Conservation (phyloP, 2,797 vertebrate genomes). For the Tapera naevia region DNA sequence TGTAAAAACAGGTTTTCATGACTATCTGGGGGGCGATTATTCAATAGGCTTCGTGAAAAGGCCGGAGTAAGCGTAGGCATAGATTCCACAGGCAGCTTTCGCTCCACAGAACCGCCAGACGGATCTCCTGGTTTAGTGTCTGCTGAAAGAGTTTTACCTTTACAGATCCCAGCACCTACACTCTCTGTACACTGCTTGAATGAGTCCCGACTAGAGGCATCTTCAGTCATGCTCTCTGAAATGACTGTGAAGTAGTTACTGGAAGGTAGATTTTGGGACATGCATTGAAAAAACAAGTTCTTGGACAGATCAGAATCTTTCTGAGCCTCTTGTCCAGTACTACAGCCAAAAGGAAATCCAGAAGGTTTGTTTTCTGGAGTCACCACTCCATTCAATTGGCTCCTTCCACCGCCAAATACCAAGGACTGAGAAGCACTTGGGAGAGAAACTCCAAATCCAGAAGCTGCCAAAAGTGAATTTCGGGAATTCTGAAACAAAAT, state of each 20-base stretch:
- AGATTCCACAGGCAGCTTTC: slow-evolving; percentile 80
- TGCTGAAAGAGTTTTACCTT: slow-evolving; percentile 74
- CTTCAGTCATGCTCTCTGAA: slow-evolving; percentile 89
- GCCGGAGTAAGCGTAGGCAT: slow-evolving; percentile 86
- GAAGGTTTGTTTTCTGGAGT: slow-evolving; percentile 84
- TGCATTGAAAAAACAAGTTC: slow-evolving; percentile 99
- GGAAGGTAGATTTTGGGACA: slow-evolving; percentile 90
- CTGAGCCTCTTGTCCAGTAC: slow-evolving; percentile 78
- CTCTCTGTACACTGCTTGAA: slow-evolving; percentile 86
- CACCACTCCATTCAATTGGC: slow-evolving; percentile 86
- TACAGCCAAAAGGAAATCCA: slow-evolving; percentile 86
- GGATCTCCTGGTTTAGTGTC: slow-evolving; percentile 86
- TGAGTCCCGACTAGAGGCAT: slow-evolving; percentile 83
- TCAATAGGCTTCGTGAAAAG: slow-evolving; percentile 85
- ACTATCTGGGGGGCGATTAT: slow-evolving; percentile 82
- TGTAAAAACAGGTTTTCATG: slow-evolving; percentile 98
- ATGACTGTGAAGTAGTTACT: slow-evolving; percentile 92
- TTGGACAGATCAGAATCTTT: slow-evolving; percentile 86
- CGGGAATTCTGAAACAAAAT: slow-evolving; percentile 83
- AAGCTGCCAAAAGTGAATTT: slow-evolving; percentile 73
- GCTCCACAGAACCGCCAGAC: slow-evolving; percentile 81
- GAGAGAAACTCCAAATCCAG: slow-evolving; percentile 86
- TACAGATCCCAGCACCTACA: slow-evolving; percentile 73
- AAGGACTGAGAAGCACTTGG: slow-evolving; percentile 78
- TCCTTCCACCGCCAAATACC: slow-evolving; percentile 75